A percentile compares a stretch with the other conserved stretches of the same genome.
phyloP scores from a whole-genome alignment of 1,140 invertebrate species.

The Euura saliciscinereae region DNA sequence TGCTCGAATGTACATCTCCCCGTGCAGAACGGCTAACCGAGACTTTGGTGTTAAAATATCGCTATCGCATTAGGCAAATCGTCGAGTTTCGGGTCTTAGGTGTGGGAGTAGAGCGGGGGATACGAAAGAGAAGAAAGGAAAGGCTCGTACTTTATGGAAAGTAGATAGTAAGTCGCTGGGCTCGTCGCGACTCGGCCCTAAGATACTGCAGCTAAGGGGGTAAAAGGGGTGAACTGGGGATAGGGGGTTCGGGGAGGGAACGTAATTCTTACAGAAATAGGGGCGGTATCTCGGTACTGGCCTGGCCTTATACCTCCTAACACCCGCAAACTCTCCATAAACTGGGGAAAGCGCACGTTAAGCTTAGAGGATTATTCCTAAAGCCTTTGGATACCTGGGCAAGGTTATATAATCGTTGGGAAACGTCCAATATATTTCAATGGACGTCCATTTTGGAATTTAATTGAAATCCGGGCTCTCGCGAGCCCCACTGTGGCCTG shows the following conservation, averaged over 20 bases:
- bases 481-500: not conserved
- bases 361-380: conserved; percentile 12
- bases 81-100: not conserved
- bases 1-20: too few relatives aligned
- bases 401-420: conserved; percentile 2
- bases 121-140: not conserved
- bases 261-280: not conserved
- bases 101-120: too few relatives aligned
- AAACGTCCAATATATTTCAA: conserved; percentile 9
- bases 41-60: conserved; percentile 2
- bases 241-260: not conserved
- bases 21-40: not conserved
- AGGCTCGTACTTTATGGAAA: not conserved
- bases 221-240: not conserved
- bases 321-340: conserved; percentile 14
- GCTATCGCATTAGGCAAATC: conserved; percentile 2
- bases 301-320: not conserved
- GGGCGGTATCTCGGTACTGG: not conserved
- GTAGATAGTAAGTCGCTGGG: not conserved
- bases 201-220: not conserved
- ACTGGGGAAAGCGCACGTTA: conserved; percentile 9
- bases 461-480: not conserved
- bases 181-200: not conserved
- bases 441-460: not conserved
- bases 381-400: conserved; percentile 1